Conservation (phyloP, 37 sponge, comb jelly and placozoan genomes). For the Hormiphora californensis region DNA sequence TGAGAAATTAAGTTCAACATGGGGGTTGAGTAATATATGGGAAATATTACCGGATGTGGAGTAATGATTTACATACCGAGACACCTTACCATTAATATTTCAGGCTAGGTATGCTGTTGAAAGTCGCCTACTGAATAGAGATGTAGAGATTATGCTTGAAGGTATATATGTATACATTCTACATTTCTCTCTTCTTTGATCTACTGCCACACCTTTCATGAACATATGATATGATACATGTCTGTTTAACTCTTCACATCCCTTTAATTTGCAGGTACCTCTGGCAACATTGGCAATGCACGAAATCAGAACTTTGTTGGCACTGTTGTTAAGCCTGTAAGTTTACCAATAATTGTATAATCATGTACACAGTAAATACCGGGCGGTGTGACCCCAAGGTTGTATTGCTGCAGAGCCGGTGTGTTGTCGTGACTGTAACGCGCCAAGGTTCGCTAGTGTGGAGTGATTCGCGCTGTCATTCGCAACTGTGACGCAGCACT, state of each 20-base stretch:
- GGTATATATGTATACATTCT: conserved; percentile 72
- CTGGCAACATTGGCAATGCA: background rate
- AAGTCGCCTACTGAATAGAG: conserved; percentile 80
- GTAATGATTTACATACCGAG: background rate
- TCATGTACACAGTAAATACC: too few relatives aligned
- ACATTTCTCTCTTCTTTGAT: conserved; percentile 51
- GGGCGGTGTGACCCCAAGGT: background rate
- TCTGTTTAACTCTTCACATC: too few relatives aligned
- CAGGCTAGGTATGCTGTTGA: conserved; percentile 87
- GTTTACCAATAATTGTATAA: too few relatives aligned
- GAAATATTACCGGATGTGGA: background rate
- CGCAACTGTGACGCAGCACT: conserved; percentile 4
- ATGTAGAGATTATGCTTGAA: conserved; percentile 78
- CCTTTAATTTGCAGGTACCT: background rate
- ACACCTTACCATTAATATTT: too few relatives aligned
- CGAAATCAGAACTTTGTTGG: conserved; percentile 57
- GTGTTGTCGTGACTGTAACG: background rate
- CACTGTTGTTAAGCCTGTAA: conserved; percentile 56
- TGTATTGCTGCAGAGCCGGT: background rate
- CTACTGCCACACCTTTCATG: too few relatives aligned
- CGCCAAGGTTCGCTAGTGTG: background rate
- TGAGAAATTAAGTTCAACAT: too few relatives aligned
- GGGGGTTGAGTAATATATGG: too few relatives aligned
- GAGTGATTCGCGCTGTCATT: background rate
- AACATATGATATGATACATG: too few relatives aligned